Base-by-base conservation (phyloP, 2,888 invertebrate genomes). In the Scaptomyza caliginosa region DNA sequence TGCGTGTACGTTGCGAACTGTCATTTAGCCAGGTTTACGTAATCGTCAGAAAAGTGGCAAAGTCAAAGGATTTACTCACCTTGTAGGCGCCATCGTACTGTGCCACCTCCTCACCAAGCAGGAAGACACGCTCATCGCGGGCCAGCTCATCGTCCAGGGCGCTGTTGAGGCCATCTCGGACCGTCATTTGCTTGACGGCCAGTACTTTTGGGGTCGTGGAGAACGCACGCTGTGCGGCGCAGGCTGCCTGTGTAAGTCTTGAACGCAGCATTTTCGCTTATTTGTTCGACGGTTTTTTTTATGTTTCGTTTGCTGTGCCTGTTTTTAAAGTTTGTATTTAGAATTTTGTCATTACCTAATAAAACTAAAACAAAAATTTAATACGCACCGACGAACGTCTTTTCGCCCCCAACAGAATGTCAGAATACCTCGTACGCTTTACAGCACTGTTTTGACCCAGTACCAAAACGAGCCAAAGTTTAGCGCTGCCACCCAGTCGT, bases 91-190 rank as follows among this genome's bases (percentile, higher is more conserved):
- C 99, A 90, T 99, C 99, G 89, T 99, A 99, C 92, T 96, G 95
- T n/a, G 99, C 99, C 0, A 99, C 99, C 92, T 99, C 99, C 91
- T 99, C 99, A 36, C 99, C 99, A 69, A 99, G 87, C 38, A 98
- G 89, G 90, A 98, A 98, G 0, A 98, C 98, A 64, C 93, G 93
- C 28, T 98, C 97, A 90, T 99, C 99, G 65, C 95, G 93, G 84
- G 95, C 95, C 94, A 99, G 96, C 92, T 99, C 99, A 90, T 99
- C 99, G 90, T 99, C 99, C 90, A 99, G 93, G 0, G 99, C 99
- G 62, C 95, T 93, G 92, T 99, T 99, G 54, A 99, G 92, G 58
- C 99, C 99, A 94, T 99, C 99, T 90, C 99, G 93, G 2, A 99
- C 98, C 4, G 97, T 98, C 94, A 99, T 93, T 92, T 96, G 93